Evolutionary conservation across 1,140 invertebrate genomes (phyloP), one percentile per base, ranked within the genome.

Genomic region (Pemphigus obesinymphae): DNA sequence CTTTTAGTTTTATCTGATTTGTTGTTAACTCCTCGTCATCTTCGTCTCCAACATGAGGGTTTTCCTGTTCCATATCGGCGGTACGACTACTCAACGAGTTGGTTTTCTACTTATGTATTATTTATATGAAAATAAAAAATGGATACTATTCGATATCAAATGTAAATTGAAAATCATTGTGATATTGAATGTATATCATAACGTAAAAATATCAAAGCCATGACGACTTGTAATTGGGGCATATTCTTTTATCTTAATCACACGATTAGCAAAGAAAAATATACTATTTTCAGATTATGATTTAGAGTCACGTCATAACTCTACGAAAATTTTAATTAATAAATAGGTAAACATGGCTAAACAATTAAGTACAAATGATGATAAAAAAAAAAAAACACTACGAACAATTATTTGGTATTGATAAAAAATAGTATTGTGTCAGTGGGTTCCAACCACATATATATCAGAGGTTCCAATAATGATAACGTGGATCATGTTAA

Each of bases 1-100:
- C 70, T 11, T 73, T 73, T 10, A 31, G 26, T 73, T 73, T 73
- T n/a, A 48, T 73, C 17, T 50, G 70, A 5, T 73, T 50, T n/a
- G 70, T 50, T 10, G 23, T 48, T 20, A 20, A 17, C 70, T 50
- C 43, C 26, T 31, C 70, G 0, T 50, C 66, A 43, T 70, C 23
- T 10, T 70, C 45, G 6, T 73, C 70, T 6, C 40, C 23, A 43
- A 5, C 17, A 45, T 15, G 7, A 45, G 70, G 7, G 43, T 20
- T 31, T 29, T 50, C 2, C 17, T 50, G 26, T 23, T 73, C 70
- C 70, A 73, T 73, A 10, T 31, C 13, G 13, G 6, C 13, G 13
- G 6, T 3, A 29, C 20, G 26, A 7, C 23, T 29, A 26, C 37
- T 31, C 17, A 13, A 61, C 7, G 26, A 29, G 6, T 31, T 61